Evolutionary conservation across 2,113 vertebrate genomes (phyloP), one percentile per base, ranked within the genome.

Genomic region (Gasterosteus nipponicus): DNA sequence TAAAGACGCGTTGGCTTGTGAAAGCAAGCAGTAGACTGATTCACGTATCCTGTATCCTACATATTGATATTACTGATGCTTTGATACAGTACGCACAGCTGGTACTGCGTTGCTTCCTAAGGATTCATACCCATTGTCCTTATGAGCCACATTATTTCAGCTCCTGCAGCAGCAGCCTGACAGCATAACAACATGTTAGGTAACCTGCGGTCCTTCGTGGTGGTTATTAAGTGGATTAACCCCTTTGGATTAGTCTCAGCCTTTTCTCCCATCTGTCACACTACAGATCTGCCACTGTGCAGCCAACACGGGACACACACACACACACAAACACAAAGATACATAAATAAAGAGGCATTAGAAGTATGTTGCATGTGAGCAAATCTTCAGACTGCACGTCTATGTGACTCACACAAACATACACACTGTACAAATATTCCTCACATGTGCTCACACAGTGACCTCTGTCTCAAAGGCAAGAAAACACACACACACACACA

Each of bases 171-270:
- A 42, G 59, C 11, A 38, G 67, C 18, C 56, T 15, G 59, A 64
- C 54, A 51, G 62, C 77, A 63, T 79, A 80, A 86, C 84, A 84
- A 87, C 81, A 87, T 60, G 61, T 69, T 77, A 79, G 77, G 69
- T 86, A 82, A 89, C 86, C 83, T 84, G 73, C 78, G 68, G 51
- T 35, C 63, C 75, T 83, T 61, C 12, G 46, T 75, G 75, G 87
- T 73, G 68, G 70, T 78, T 79, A 89, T 87, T 92, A 93, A 91
- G 73, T 78, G 80, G 91, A 93, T 94, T 93, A 93, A 86, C 89
- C 87, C 56, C 85, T 77, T 84, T 82, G 87, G 91, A 91, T 92
- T 90, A 90, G 91, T 79, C 88, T 89, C 78, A 79, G 84, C 62
- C 75, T 86, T 87, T 82, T 80, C 85, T 75, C 78, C 90, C 91